phyloP scores from a whole-genome alignment of 2,888 invertebrate genomes.

The Sarcophaga caerulescens region DNA sequence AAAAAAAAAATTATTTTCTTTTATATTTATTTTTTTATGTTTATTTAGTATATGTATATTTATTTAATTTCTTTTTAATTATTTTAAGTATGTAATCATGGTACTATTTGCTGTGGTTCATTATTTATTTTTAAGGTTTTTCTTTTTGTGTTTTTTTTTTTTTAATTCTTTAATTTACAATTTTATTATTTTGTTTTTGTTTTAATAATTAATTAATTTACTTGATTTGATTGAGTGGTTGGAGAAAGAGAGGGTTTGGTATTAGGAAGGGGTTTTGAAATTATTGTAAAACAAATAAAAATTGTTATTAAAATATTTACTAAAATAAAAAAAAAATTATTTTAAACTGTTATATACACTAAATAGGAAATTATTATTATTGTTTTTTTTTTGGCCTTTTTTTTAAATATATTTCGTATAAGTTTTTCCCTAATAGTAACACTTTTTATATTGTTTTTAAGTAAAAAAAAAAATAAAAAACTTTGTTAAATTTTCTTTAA shows the following conservation, averaged over 20 bases:
- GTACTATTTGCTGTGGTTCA: slow-evolving; percentile 68
- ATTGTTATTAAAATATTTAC: slow-evolving; percentile 2
- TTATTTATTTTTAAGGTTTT: slow-evolving; percentile 47
- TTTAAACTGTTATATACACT: slow-evolving; percentile 17
- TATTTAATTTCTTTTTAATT: slow-evolving; percentile 42
- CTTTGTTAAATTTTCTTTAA: slow-evolving; percentile 14
- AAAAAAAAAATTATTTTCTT: slow-evolving; percentile 38
- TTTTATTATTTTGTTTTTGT: slow-evolving; percentile 12
- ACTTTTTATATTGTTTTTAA: slow-evolving; percentile 12
- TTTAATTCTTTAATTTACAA: slow-evolving; percentile 13
- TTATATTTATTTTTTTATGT: slow-evolving; percentile 40
- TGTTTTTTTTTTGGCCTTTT: neutral
- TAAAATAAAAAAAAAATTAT: slow-evolving; percentile 28
- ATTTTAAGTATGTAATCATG: slow-evolving; percentile 58
- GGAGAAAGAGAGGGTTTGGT: neutral
- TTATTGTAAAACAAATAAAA: slow-evolving; percentile 32
- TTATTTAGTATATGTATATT: slow-evolving; percentile 59
- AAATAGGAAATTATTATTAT: slow-evolving; percentile 16
- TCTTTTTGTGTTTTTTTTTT: slow-evolving; percentile 23
- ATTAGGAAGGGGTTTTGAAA: slow-evolving; percentile 33
- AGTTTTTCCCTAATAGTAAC: slow-evolving; percentile 33
- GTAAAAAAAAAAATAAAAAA: neutral
- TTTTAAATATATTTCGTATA: neutral
- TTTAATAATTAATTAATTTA: slow-evolving; percentile 56
- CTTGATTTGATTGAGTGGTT: slow-evolving; percentile 34